phyloP scores from a whole-genome alignment of 1,140 invertebrate species.

The Scaptomyza hsui region DNA sequence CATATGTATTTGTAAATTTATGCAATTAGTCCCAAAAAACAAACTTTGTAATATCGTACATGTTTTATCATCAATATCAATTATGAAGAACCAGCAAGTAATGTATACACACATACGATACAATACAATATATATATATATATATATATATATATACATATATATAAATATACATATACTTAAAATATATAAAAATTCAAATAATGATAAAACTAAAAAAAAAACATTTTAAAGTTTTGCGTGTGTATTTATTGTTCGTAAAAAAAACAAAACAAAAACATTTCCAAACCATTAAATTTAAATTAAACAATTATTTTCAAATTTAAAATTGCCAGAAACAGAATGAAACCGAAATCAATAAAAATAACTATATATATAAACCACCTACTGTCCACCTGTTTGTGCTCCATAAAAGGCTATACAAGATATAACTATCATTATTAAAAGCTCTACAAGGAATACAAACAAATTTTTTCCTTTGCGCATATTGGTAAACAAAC shows the following conservation, averaged over 20 bases:
- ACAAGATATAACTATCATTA: background rate
- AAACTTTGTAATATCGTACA: slow-evolving; percentile 30
- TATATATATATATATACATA: slow-evolving; percentile 30
- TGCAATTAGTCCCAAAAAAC: slow-evolving; percentile 15
- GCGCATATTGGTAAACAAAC: slow-evolving; percentile 62
- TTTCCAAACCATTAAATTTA: slow-evolving; percentile 55
- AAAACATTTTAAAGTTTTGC: slow-evolving; percentile 61
- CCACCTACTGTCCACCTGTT: slow-evolving; percentile 1
- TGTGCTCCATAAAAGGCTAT: slow-evolving; percentile 5
- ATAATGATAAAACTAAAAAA: slow-evolving; percentile 69
- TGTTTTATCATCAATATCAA: slow-evolving; percentile 51
- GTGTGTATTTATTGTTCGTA: slow-evolving; percentile 77
- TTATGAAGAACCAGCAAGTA: slow-evolving; percentile 33
- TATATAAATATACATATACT: slow-evolving; percentile 32
- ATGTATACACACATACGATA: slow-evolving; percentile 28
- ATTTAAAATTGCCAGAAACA: slow-evolving; percentile 66
- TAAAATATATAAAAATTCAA: slow-evolving; percentile 57
- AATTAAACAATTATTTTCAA: slow-evolving; percentile 68
- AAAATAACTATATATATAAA: slow-evolving; percentile 75
- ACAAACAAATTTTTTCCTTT: slow-evolving; percentile 2
- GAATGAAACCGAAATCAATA: slow-evolving; percentile 69
- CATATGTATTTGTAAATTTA: slow-evolving; percentile 31
- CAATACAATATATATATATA: slow-evolving; percentile 28
- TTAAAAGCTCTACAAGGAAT: slow-evolving; percentile 37
- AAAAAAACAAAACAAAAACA: slow-evolving; percentile 36